Base-by-base conservation (phyloP, 1,140 invertebrate species). In the Cydia fagiglandana region DNA sequence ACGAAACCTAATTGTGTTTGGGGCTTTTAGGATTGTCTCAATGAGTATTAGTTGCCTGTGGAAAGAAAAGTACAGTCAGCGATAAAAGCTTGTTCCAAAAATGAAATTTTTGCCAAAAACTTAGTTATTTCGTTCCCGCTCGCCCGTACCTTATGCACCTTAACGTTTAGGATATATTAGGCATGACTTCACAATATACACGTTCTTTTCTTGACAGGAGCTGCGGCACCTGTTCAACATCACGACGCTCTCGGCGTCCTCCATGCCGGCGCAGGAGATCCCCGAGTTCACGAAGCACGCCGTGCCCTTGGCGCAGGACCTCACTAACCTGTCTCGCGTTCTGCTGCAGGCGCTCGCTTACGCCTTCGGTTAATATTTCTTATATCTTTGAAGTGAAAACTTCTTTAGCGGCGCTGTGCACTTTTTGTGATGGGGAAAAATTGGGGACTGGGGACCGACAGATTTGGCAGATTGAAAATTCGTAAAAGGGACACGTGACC, bases 181-280 rank as follows among this genome's bases (percentile, higher is more conserved):
- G 45, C 12, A 47, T 15, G 9, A 41, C 38, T 41, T 41, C 3
- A 13, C 45, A 15, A 47, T 4, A 47, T 15, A 15, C 3, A 47
- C 45, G 3, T 47, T 15, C 45, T 13, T 12, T 4, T 47, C 12
- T 47, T 83, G 83, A n/a, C 92, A 94, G 81, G 95, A 96, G 83
- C 83, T 95, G 38, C 94, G 95, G 28, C 95, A 96, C 84, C 94
- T 94, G 56, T 96, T 94, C 91, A 96, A 95, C 84, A 94, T 96
- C 73, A 94, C 93, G 73, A 94, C 94, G 34, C 88, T 95, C 78
- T 93, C 94, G 78, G 94, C 93, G n/a, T 92, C 93, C 56, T 92
- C 93, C 79, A 92, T 96, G 87, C 95, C 95, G 0, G 95, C 95
- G 61, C 93, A 94, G 47, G 95, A 94, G 73, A 94, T 96, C 66